Evolutionary conservation across 2,888 invertebrate genomes (phyloP).

Genomic region (Yponomeuta evonymella): DNA sequence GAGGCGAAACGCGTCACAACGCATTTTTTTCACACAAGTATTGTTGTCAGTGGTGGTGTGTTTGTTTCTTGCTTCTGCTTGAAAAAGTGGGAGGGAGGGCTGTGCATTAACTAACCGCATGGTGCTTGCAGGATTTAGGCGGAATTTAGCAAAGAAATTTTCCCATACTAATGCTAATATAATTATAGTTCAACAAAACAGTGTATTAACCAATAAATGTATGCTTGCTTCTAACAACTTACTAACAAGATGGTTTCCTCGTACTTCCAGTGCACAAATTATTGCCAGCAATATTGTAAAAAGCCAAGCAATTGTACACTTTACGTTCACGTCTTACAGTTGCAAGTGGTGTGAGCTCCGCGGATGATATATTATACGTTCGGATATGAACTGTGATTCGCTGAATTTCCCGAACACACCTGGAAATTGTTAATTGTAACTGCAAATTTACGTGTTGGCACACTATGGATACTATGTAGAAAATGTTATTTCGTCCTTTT

Average conservation of each 20-base stretch:
- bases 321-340: background rate
- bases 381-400: conserved; percentile 24
- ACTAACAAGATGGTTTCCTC: background rate
- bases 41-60: too few species aligned
- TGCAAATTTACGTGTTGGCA: conserved; percentile 13
- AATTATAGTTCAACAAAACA: background rate
- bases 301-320: background rate
- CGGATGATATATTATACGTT: background rate
- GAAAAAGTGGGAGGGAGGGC: too few species aligned
- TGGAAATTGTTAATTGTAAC: conserved; percentile 16
- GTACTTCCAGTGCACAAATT: background rate
- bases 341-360: background rate
- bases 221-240: background rate
- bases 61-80: too few species aligned
- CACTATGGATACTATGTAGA: background rate
- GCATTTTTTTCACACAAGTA: too few species aligned
- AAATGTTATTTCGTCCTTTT: too few species aligned
- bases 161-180: too few species aligned
- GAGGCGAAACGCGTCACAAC: too few species aligned
- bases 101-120: too few species aligned
- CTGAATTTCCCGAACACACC: conserved; percentile 23
- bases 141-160: too few species aligned
- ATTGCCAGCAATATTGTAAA: background rate
- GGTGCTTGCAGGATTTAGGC: too few species aligned
- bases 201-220: background rate